phyloP scores from a whole-genome alignment of 2,888 invertebrate species.

The Noctua pronuba region DNA sequence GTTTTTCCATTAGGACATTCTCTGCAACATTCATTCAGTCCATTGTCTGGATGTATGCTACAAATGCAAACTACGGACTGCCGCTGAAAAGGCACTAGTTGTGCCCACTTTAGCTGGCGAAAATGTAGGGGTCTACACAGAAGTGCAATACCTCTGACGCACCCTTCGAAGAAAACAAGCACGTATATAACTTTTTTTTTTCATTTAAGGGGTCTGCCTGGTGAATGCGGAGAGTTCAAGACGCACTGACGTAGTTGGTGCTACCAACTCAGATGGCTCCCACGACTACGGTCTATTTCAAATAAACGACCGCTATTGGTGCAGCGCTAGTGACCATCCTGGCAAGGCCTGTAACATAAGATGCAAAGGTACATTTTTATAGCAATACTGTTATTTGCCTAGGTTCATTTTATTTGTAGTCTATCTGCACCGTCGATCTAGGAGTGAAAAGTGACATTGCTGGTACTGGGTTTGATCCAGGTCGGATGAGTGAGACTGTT shows the following conservation, averaged over 20 bases:
- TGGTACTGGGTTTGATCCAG: too few species aligned
- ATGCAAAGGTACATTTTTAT: slow-evolving; percentile 76
- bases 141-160: not conserved
- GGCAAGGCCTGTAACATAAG: slow-evolving; percentile 81
- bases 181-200: not conserved
- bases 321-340: slow-evolving; percentile 69
- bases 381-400: not conserved
- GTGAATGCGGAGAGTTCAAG: slow-evolving; percentile 87
- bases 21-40: too few species aligned
- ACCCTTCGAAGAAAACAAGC: not conserved
- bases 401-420: not conserved
- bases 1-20: not conserved
- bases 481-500: not conserved
- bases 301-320: slow-evolving; percentile 84
- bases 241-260: slow-evolving; percentile 85
- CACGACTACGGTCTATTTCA: slow-evolving; percentile 85
- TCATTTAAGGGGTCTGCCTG: slow-evolving; percentile 86
- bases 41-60: not conserved
- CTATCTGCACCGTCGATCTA: not conserved
- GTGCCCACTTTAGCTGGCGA: not conserved
- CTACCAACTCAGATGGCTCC: slow-evolving; percentile 85
- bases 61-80: not conserved
- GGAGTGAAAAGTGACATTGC: not conserved
- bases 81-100: not conserved
- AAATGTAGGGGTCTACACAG: not conserved